Percentiles rank a stretch among this genome's conserved stretches.
These are phyloP conservation scores for Scalopus aquaticus DNA, from an alignment of 2,113 vertebrate species.

Conservation along the genomic window DNA sequence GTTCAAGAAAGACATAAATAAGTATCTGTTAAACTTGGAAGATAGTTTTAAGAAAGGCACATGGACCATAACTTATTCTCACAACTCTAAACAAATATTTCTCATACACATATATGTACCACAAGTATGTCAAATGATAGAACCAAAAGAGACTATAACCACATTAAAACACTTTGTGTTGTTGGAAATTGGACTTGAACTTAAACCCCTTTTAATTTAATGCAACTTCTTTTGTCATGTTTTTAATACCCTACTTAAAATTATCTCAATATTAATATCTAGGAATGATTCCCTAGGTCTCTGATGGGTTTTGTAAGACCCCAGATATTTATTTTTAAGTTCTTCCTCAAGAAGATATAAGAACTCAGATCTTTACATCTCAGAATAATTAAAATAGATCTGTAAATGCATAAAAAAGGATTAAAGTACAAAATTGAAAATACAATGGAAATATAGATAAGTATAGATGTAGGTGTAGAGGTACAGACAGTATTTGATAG, in stretches of 20 bases:
- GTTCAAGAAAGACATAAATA: background rate
- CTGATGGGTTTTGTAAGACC: background rate
- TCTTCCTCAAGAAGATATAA: slow-evolving; percentile 19
- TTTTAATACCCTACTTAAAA: slow-evolving; percentile 3
- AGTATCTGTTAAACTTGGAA: background rate
- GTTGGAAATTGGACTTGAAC: background rate
- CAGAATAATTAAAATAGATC: slow-evolving; percentile 17
- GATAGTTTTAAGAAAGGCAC: background rate
- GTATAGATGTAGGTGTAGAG: background rate
- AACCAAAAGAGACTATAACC: background rate
- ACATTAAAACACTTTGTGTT: background rate
- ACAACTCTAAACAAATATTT: background rate
- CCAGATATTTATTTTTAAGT: slow-evolving; percentile 24
- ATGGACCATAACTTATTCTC: background rate
- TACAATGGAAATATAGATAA: background rate
- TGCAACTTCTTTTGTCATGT: background rate
- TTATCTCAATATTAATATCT: slow-evolving; percentile 46
- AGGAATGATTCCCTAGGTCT: background rate
- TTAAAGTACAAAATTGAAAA: background rate
- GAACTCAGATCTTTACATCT: background rate
- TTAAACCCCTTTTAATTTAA: background rate
- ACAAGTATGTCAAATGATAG: background rate
- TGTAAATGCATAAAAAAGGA: background rate
- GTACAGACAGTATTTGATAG: background rate
- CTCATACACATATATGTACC: background rate